phyloP scores from a whole-genome alignment of 2,797 vertebrate species.

The Micropoecilia bifurca region DNA sequence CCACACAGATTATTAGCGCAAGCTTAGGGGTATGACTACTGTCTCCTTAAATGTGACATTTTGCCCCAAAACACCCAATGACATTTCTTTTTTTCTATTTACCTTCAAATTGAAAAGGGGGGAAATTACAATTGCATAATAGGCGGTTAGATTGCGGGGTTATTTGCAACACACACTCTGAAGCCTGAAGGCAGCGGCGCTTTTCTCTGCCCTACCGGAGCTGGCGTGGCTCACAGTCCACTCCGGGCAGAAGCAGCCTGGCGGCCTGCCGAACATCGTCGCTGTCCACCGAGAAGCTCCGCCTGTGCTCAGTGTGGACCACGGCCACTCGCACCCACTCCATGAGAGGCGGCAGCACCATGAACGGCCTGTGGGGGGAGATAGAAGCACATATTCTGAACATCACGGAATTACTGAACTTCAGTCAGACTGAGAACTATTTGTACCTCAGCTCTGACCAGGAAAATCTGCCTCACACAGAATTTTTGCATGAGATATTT shows the following conservation, averaged over 20 bases:
- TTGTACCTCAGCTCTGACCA: slow-evolving; percentile 26
- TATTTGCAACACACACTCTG: slow-evolving; percentile 20
- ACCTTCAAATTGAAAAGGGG: not conserved
- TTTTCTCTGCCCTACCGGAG: slow-evolving; percentile 85
- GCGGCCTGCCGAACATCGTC: slow-evolving; percentile 98
- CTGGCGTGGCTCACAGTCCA: slow-evolving; percentile 97
- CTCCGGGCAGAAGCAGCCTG: slow-evolving; percentile 91
- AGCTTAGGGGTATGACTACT: slow-evolving; percentile 20
- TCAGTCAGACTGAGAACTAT: slow-evolving; percentile 8
- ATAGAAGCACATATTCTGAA: slow-evolving; percentile 41
- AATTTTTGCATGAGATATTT: slow-evolving; percentile 51
- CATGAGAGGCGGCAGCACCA: slow-evolving; percentile 95
- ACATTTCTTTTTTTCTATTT: not conserved
- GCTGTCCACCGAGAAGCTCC: slow-evolving; percentile 97
- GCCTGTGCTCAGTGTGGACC: slow-evolving; percentile 93
- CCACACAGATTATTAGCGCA: slow-evolving; percentile 34
- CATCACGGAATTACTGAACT: slow-evolving; percentile 12
- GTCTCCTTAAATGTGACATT: slow-evolving; percentile 1
- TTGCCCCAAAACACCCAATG: slow-evolving; percentile 22
- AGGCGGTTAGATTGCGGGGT: slow-evolving; percentile 7
- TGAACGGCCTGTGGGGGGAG: slow-evolving; percentile 89
- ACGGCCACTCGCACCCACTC: slow-evolving; percentile 96
- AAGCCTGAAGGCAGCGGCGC: slow-evolving; percentile 3
- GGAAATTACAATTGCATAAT: not conserved
- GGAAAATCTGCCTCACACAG: slow-evolving; percentile 40